phyloP scores from a whole-genome alignment of 2,113 vertebrate genomes.

The Nanorana parkeri region DNA sequence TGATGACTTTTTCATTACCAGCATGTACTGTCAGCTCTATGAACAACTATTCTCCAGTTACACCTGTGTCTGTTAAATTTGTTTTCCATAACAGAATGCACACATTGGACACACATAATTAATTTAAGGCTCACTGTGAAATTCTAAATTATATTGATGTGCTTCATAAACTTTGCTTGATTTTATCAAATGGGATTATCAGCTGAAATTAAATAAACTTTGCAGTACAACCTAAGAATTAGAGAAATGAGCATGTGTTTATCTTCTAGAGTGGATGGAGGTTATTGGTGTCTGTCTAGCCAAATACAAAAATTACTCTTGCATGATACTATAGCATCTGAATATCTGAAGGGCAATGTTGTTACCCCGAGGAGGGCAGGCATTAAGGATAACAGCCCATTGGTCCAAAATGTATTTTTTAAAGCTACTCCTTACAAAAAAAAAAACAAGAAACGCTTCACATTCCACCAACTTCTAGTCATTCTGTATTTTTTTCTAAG shows the following conservation, averaged over 20 bases:
- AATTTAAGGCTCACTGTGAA: conserved; percentile 33
- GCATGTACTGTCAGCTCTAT: not conserved
- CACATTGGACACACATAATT: conserved; percentile 48
- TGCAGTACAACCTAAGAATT: conserved; percentile 16
- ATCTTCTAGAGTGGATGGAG: not conserved
- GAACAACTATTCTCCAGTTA: conserved; percentile 3
- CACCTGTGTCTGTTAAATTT: conserved; percentile 45
- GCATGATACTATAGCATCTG: too few relatives aligned
- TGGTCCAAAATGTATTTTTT: too few relatives aligned
- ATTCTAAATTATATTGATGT: conserved; percentile 48
- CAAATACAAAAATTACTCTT: too few relatives aligned
- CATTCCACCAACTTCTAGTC: too few relatives aligned
- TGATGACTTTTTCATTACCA: conserved; percentile 23
- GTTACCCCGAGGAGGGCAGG: too few relatives aligned
- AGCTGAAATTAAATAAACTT: conserved; percentile 32
- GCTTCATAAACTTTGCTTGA: conserved; percentile 45
- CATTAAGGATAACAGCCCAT: too few relatives aligned
- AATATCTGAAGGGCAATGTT: too few relatives aligned
- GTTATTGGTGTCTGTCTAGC: conserved; percentile 1
- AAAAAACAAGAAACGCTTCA: too few relatives aligned
- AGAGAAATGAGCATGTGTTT: conserved; percentile 11
- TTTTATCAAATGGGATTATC: conserved; percentile 46
- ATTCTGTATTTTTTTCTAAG: too few relatives aligned
- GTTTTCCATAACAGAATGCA: conserved; percentile 47
- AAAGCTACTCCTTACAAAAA: too few relatives aligned